Evolutionary conservation across 1,140 invertebrate genomes (phyloP).

Genomic region (Temnothorax nylanderi): DNA sequence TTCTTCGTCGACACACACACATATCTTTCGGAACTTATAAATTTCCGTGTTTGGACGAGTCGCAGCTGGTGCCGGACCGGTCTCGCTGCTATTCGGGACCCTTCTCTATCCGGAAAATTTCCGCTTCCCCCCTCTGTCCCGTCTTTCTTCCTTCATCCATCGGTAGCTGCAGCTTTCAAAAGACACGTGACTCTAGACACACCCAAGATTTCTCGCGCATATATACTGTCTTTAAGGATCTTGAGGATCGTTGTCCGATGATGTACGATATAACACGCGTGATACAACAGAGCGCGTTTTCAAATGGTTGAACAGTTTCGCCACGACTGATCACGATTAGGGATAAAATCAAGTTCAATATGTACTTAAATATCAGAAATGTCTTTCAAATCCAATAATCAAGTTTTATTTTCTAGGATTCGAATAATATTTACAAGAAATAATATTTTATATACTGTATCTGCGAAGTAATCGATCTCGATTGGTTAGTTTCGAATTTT

Average conservation of each 20-base stretch:
- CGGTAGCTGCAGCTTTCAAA: conserved; percentile 69
- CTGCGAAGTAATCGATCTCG: no score
- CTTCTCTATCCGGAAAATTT: conserved; percentile 64
- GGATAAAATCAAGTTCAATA: not conserved
- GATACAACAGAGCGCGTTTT: not conserved
- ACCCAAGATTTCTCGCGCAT: conserved; percentile 59
- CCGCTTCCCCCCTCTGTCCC: conserved; percentile 2
- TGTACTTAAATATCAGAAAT: not conserved
- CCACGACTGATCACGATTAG: not conserved
- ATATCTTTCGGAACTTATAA: conserved; percentile 70
- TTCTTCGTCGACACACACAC: not conserved
- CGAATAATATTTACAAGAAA: no score
- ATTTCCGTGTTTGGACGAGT: conserved; percentile 80
- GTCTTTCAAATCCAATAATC: no score
- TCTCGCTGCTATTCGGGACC: conserved; percentile 56
- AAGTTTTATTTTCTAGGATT: no score
- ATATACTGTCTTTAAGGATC: conserved; percentile 48
- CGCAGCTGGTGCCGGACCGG: conserved; percentile 70
- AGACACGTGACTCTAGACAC: conserved; percentile 66
- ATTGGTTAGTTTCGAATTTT: no score
- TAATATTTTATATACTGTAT: no score
- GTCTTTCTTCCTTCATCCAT: not conserved
- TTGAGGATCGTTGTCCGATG: conserved; percentile 1
- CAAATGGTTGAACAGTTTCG: not conserved
- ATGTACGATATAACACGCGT: not conserved